A percentile compares a stretch with the other conserved stretches of the same genome.
These are phyloP conservation scores for Natrix natrix DNA, from an alignment of 2,797 vertebrate species.

Conservation along the genomic window DNA sequence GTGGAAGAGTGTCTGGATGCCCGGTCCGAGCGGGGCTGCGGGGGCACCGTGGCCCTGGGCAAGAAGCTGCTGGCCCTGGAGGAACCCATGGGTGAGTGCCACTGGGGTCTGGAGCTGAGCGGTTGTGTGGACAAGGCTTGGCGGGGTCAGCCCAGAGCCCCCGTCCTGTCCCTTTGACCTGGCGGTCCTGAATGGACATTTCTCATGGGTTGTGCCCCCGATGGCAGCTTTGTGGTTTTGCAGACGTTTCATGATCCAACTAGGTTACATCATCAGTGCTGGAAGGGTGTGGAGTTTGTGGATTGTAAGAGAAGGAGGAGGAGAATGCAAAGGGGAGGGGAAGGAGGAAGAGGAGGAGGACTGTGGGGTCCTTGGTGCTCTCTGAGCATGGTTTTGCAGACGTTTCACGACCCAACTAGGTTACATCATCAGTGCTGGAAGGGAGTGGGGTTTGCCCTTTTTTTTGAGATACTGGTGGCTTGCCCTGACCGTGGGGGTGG, in stretches of 20 bases:
- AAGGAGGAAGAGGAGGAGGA: background rate
- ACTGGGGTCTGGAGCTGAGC: accelerated
- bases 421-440: background rate
- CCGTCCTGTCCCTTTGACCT: background rate
- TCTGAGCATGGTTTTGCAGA: background rate
- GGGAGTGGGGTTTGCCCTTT: background rate
- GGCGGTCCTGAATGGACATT: background rate
- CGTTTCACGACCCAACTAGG: background rate
- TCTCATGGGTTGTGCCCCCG: background rate
- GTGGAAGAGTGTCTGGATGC: conserved; percentile 40
- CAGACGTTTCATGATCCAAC: background rate
- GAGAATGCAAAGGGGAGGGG: background rate
- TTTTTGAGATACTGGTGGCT: background rate
- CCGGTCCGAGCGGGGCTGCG: background rate
- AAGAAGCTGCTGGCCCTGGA: conserved; percentile 33
- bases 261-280: background rate
- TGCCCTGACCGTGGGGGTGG: too few relatives aligned
- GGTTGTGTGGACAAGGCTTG: too few relatives aligned
- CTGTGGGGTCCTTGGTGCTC: background rate
- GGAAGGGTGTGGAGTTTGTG: background rate
- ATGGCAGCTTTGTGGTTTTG: too few relatives aligned
- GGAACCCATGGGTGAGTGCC: conserved; percentile 59
- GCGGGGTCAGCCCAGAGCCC: background rate
- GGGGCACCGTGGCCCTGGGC: background rate
- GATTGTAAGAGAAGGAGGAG: background rate